Evolutionary conservation across 2,888 invertebrate species (phyloP).

Genomic region (Mystacides longicornis): DNA sequence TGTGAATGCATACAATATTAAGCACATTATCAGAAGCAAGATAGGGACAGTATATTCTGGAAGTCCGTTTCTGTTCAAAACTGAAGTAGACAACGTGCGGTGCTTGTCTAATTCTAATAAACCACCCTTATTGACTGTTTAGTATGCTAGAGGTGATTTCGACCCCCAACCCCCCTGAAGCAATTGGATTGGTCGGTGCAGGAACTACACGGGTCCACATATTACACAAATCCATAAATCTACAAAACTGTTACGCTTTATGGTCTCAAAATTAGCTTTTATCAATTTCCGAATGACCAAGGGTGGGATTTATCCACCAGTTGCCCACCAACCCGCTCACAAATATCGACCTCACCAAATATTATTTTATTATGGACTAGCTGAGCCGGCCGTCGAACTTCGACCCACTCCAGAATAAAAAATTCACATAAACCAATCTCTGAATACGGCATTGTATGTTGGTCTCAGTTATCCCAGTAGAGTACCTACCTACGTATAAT

Average conservation of each 20-base stretch:
- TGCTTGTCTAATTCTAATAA: conserved; percentile 22
- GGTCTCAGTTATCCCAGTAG: no score
- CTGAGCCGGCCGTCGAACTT: no score
- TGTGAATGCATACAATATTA: no score
- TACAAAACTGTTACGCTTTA: background rate
- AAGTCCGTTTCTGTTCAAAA: background rate
- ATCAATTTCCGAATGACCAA: conserved; percentile 4
- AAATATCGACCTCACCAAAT: no score
- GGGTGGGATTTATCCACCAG: no score
- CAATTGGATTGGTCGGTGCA: conserved; percentile 15
- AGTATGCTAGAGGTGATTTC: conserved; percentile 18
- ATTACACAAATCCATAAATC: conserved; percentile 5
- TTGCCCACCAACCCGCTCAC: no score
- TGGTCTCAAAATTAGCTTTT: conserved; percentile 7
- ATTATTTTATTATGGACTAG: background rate
- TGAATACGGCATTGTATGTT: no score
- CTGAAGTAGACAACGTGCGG: conserved; percentile 2
- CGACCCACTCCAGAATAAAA: no score
- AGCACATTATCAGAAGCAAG: no score
- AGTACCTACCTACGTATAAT: no score
- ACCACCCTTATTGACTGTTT: conserved; percentile 22
- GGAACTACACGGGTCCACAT: conserved; percentile 4
- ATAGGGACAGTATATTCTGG: no score
- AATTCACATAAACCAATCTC: no score
- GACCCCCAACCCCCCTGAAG: conserved; percentile 2